Conservation (phyloP, 2,113 vertebrate species). For the Colinus virginianus region DNA sequence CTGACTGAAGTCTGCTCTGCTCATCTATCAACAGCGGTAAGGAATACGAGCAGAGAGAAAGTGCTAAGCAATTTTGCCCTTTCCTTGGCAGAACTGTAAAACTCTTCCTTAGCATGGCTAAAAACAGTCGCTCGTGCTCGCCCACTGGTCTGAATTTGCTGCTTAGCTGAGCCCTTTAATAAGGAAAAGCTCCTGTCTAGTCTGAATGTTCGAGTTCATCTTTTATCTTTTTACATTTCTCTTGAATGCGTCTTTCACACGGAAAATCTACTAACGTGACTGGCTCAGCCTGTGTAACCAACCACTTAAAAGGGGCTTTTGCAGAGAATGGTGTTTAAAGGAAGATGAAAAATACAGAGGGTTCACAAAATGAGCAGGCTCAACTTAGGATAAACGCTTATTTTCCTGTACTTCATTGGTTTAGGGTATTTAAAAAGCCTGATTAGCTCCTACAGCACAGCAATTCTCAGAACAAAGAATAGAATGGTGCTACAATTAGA, state of each 20-base stretch:
- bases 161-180: neutral
- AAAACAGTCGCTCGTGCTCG: neutral
- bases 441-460: conserved; percentile 1
- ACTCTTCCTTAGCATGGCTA: neutral
- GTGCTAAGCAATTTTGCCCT: neutral
- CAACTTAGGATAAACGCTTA: neutral
- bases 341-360: neutral
- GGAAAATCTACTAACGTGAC: neutral
- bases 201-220: neutral
- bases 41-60: neutral
- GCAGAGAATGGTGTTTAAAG: neutral
- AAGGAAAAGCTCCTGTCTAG: neutral
- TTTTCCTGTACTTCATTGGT: neutral
- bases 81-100: neutral
- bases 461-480: neutral
- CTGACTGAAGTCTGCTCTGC: neutral
- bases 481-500: neutral
- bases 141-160: neutral
- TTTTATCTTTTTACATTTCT: neutral
- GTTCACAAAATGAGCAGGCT: neutral
- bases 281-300: neutral
- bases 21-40: neutral
- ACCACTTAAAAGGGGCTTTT: neutral
- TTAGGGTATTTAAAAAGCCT: conserved; percentile 15
- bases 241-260: neutral